Evolutionary conservation across 2,888 invertebrate species (phyloP), one percentile per base, ranked within the genome.

Genomic region (Cheilosia impressa): DNA sequence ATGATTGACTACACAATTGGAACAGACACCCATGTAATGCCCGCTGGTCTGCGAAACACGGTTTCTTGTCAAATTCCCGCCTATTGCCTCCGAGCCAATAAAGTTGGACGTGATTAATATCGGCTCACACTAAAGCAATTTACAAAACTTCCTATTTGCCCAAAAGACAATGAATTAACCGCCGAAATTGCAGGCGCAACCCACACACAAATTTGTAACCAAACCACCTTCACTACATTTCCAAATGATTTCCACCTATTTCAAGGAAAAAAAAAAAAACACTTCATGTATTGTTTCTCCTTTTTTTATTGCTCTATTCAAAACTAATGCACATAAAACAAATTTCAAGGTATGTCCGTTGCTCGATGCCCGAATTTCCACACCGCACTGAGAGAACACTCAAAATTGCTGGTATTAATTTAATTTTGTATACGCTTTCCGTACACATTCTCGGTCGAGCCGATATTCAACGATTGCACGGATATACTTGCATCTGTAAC

Each of bases 271-370:
- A 58, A 58, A 22, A 38, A 41, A 53, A 43, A 7, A 38, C 34
- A 24, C 19, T 38, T 15, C n/a, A 47, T 27, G n/a, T 22, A 38
- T 34, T 62, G 31, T 31, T 31, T 9, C 9, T 31, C 27, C 27
- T 73, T 68, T 13, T 58, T 65, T 60, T 66, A 72, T 77, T 66
- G 50, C 53, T 78, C 47, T 63, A 63, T 68, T 57, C 62, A 45
- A 63, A 73, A 73, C 52, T 27, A 65, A 69, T 68, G 68, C 69
- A 69, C 58, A 79, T 63, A 69, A 79, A 72, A 57, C 41, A 58
- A 72, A 72, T 84, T 84, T 84, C 83, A 84, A 84, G 83, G 83
- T 84, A 84, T 84, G 78, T 68, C 72, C 78, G 72, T 68, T 63
- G 53, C 68, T 41, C 62, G 34, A 63, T 73, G 60, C 62, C 72